These are phyloP conservation scores for Lissocephala sabroskyi DNA, from an alignment of 2,888 invertebrate species.

Conservation along the genomic window DNA sequence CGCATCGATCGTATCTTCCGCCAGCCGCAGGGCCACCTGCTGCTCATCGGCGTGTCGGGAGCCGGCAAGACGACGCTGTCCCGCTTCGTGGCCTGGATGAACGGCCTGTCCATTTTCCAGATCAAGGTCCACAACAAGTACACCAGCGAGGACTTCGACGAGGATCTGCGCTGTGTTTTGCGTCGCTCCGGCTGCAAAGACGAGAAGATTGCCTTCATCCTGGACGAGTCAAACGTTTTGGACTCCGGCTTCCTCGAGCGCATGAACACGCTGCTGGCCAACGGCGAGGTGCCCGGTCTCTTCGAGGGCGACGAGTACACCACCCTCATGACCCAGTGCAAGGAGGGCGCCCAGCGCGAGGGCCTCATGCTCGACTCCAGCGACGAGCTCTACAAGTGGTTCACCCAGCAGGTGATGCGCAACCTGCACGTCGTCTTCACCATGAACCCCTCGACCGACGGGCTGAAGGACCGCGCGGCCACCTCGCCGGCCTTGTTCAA, in stretches of 20 bases:
- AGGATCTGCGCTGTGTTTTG: slow-evolving; percentile 92
- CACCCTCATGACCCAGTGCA: slow-evolving; percentile 99
- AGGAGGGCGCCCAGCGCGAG: slow-evolving; percentile 98
- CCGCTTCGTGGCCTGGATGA: slow-evolving; percentile 99
- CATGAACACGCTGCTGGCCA: slow-evolving; percentile 98
- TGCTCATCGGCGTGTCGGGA: slow-evolving; percentile 98
- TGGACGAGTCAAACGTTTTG: slow-evolving; percentile 98
- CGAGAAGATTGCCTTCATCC: slow-evolving; percentile 98
- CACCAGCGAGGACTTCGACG: slow-evolving; percentile 98
- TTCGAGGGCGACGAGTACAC: slow-evolving; percentile 99
- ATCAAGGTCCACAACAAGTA: slow-evolving; percentile 99
- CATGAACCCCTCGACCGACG: slow-evolving; percentile 99
- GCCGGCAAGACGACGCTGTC: slow-evolving; percentile 99
- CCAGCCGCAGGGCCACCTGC: slow-evolving; percentile 97
- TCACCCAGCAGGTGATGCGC: slow-evolving; percentile 98
- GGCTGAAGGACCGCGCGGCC: slow-evolving; percentile 97
- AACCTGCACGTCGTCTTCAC: slow-evolving; percentile 99
- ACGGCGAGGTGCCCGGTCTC: slow-evolving; percentile 95
- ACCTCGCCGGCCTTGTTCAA: slow-evolving; percentile 99
- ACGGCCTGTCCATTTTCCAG: slow-evolving; percentile 98
- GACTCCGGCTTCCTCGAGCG: slow-evolving; percentile 99
- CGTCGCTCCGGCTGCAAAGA: slow-evolving; percentile 92
- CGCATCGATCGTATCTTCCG: slow-evolving; percentile 99
- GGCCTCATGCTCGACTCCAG: slow-evolving; percentile 98
- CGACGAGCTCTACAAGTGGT: slow-evolving; percentile 99